These are phyloP conservation scores for Callosobruchus maculatus DNA, from an alignment of 2,888 invertebrate species.

Conservation along the genomic window DNA sequence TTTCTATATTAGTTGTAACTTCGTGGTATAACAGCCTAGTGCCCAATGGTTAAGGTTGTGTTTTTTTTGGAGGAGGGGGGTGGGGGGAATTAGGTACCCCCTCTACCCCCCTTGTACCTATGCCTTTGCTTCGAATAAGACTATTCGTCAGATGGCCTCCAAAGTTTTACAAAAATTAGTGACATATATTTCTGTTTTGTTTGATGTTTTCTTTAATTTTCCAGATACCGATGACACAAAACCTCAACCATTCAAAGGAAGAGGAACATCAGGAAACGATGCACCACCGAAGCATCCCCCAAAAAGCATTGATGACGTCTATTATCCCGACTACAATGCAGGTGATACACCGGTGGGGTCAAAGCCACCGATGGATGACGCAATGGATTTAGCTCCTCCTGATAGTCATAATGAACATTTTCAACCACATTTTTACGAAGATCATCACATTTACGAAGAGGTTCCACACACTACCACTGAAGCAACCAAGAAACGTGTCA, in stretches of 20 bases:
- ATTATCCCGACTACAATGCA: slow-evolving; percentile 27
- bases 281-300: slow-evolving; percentile 23
- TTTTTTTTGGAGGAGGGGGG: too few relatives aligned
- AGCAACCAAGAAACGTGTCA: slow-evolving; percentile 53
- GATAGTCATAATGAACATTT: slow-evolving; percentile 21
- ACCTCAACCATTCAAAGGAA: not conserved
- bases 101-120: too few relatives aligned
- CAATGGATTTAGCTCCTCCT: slow-evolving; percentile 48
- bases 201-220: not conserved
- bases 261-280: not conserved
- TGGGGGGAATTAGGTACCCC: too few relatives aligned
- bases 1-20: too few relatives aligned
- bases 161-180: too few relatives aligned
- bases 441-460: slow-evolving; percentile 47
- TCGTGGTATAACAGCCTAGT: too few relatives aligned
- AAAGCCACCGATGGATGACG: slow-evolving; percentile 12
- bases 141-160: too few relatives aligned
- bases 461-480: slow-evolving; percentile 48
- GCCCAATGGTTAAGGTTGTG: too few relatives aligned
- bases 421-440: slow-evolving; percentile 46
- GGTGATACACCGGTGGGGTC: not conserved
- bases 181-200: too few relatives aligned
- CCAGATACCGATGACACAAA: not conserved
- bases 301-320: slow-evolving; percentile 27
- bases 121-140: too few relatives aligned